Conservation (phyloP, 2,113 vertebrate genomes). For the Alosa alosa region DNA sequence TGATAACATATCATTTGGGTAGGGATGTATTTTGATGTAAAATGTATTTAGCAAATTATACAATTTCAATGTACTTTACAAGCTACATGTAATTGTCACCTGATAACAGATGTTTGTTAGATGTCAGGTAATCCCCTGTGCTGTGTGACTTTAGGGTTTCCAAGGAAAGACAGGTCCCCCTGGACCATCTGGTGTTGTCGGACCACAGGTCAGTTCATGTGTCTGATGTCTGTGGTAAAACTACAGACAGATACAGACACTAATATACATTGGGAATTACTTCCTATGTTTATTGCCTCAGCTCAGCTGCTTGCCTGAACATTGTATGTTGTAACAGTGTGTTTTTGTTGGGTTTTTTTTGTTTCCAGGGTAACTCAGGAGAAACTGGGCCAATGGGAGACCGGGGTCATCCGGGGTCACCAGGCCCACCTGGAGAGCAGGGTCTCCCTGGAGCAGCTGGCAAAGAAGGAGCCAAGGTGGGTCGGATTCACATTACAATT, state of each 20-base stretch:
- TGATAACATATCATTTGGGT: too few species aligned
- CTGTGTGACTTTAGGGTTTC: neutral
- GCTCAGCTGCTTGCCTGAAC: neutral
- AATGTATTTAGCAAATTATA: too few species aligned
- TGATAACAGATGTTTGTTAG: neutral
- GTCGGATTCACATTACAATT: neutral
- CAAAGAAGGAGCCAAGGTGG: conserved; percentile 95
- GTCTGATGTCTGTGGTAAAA: too few species aligned
- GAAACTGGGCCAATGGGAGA: conserved; percentile 91
- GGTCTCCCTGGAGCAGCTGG: conserved; percentile 91
- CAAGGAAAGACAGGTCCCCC: neutral
- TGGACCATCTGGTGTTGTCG: neutral
- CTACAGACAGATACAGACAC: too few species aligned
- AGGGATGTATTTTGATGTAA: too few species aligned
- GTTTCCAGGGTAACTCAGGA: conserved; percentile 86
- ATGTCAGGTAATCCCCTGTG: neutral
- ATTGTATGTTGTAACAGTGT: neutral
- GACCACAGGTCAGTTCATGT: neutral
- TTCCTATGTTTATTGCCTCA: neutral
- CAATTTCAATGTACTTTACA: too few species aligned
- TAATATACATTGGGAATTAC: too few species aligned
- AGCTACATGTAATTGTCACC: too few species aligned
- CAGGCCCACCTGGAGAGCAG: conserved; percentile 92
- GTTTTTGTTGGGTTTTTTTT: neutral
- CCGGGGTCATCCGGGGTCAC: conserved; percentile 89